These are phyloP conservation scores for Xylocopa sonorina DNA, from an alignment of 1,140 invertebrate genomes.

Conservation along the genomic window DNA sequence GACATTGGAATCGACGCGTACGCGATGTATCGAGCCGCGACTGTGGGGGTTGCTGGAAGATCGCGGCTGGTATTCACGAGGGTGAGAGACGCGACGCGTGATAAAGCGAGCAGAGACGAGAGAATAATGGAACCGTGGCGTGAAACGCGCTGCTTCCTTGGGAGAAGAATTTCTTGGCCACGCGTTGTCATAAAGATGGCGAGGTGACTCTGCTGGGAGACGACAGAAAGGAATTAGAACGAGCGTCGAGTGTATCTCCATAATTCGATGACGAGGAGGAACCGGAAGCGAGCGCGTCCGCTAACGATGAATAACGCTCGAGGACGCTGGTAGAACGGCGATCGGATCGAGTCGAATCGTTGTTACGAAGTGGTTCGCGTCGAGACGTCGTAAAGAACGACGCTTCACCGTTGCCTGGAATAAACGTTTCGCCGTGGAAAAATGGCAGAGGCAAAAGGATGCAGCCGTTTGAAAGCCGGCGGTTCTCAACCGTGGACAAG, in stretches of 20 bases:
- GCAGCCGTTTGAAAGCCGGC: too few species aligned
- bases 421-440: not conserved
- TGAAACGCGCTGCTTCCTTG: not conserved
- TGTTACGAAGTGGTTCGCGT: not conserved
- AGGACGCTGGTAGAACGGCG: not conserved
- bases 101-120: not conserved
- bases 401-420: not conserved
- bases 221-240: constrained; percentile 66
- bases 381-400: not conserved
- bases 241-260: constrained; percentile 57
- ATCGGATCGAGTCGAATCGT: not conserved
- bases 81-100: not conserved
- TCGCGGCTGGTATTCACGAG: too few species aligned
- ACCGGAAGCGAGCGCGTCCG: not conserved
- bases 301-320: constrained; percentile 41
- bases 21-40: constrained; percentile 17
- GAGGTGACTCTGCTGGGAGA: constrained; percentile 50
- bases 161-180: constrained; percentile 44
- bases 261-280: constrained; percentile 63
- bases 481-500: not conserved
- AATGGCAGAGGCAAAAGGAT: too few species aligned
- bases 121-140: constrained; percentile 26
- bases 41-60: constrained; percentile 1
- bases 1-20: constrained; percentile 19
- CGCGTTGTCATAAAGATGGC: constrained; percentile 65